These are phyloP conservation scores for Drosophila baimaii DNA, from an alignment of 1,140 invertebrate species.

Conservation along the genomic window DNA sequence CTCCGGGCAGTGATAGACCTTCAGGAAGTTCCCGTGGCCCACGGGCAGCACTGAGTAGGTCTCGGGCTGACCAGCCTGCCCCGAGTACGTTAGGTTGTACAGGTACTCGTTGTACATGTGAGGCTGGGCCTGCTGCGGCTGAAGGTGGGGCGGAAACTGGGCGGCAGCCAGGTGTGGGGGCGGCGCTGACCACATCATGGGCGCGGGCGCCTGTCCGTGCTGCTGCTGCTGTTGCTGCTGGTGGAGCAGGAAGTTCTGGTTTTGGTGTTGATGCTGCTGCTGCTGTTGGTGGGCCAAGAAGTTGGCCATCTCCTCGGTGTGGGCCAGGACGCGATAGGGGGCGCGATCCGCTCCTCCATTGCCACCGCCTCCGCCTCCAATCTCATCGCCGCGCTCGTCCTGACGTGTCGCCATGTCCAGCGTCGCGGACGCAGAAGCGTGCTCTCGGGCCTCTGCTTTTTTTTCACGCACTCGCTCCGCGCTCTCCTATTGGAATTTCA, in stretches of 20 bases:
- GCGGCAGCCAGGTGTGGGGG: conserved; percentile 54
- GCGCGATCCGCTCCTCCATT: conserved; percentile 36
- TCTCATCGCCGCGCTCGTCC: conserved; percentile 61
- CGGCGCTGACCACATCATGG: conserved; percentile 61
- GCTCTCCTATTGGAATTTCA: conserved; percentile 68
- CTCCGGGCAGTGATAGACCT: conserved; percentile 79
- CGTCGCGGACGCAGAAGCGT: conserved; percentile 29
- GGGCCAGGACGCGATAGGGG: conserved; percentile 51
- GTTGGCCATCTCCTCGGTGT: conserved; percentile 55
- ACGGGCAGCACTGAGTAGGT: conserved; percentile 80
- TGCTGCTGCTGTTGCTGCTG: conserved; percentile 44
- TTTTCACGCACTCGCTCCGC: conserved; percentile 41
- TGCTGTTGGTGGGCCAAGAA: conserved; percentile 68
- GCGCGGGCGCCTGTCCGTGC: conserved; percentile 46
- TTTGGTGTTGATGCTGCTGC: conserved; percentile 53
- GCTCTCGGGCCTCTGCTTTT: conserved; percentile 41
- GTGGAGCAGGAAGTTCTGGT: conserved; percentile 53
- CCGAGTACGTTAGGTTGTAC: conserved; percentile 64
- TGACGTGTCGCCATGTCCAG: conserved; percentile 68
- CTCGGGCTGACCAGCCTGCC: conserved; percentile 63
- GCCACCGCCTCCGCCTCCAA: conserved; percentile 35
- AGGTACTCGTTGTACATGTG: conserved; percentile 74
- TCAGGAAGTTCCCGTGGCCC: conserved; percentile 79
- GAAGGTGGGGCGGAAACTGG: conserved; percentile 59
- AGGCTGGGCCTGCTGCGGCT: conserved; percentile 50